phyloP scores from a whole-genome alignment of 2,888 invertebrate species.

The Kryphioiulus occultus region DNA sequence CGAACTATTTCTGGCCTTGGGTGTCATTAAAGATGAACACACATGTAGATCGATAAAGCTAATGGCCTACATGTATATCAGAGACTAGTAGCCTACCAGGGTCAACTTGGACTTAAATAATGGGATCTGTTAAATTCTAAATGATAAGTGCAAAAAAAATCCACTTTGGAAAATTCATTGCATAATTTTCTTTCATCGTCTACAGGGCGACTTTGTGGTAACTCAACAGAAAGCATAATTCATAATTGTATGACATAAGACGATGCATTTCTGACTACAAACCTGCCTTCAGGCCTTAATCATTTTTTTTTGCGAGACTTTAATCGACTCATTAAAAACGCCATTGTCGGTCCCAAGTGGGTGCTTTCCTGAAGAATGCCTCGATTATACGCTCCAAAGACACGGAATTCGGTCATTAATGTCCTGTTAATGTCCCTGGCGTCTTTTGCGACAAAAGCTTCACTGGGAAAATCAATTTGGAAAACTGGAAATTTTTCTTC shows the following conservation, averaged over 20 bases:
- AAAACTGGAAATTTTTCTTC: neutral
- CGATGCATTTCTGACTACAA: neutral
- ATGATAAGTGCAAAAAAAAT: no score
- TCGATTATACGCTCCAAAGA: slow-evolving; percentile 9
- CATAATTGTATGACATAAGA: neutral
- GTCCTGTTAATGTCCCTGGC: neutral
- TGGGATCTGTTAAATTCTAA: no score
- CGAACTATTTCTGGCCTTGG: no score
- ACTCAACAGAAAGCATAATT: neutral
- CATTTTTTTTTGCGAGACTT: neutral
- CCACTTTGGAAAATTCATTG: no score
- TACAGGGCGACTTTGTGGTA: neutral
- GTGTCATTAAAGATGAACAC: no score
- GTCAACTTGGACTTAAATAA: no score
- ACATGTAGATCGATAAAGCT: no score
- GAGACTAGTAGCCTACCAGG: no score
- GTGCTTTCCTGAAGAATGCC: slow-evolving; percentile 1
- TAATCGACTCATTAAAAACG: neutral
- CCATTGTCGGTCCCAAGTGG: neutral
- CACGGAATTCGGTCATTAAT: slow-evolving; percentile 9
- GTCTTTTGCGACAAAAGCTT: neutral
- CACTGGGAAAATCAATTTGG: neutral
- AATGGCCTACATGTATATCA: no score
- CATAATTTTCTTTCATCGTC: no score
- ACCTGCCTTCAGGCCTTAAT: neutral